These are phyloP conservation scores for Ooceraea biroi DNA, from an alignment of 1,140 invertebrate species.

Conservation along the genomic window DNA sequence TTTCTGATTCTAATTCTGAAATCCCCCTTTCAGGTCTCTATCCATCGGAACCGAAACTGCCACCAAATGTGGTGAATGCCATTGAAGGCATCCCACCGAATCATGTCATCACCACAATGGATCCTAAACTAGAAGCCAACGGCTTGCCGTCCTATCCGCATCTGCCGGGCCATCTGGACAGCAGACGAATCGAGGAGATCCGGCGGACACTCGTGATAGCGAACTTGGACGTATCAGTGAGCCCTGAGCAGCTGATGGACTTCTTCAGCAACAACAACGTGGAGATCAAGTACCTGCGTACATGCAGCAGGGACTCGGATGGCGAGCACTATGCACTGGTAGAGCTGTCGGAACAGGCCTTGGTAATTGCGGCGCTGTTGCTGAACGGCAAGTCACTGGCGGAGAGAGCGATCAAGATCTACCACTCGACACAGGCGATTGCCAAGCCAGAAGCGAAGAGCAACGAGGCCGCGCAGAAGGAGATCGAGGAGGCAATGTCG, in stretches of 20 bases:
- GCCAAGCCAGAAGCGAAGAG: slow-evolving; percentile 97
- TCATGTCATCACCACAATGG: slow-evolving; percentile 94
- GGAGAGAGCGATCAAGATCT: slow-evolving; percentile 88
- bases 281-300: slow-evolving; percentile 98
- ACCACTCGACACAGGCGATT: slow-evolving; percentile 96
- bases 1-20: background rate
- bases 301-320: slow-evolving; percentile 94
- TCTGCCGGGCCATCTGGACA: slow-evolving; percentile 95
- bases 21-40: slow-evolving; percentile 87
- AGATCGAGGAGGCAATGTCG: slow-evolving; percentile 99
- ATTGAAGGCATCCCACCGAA: slow-evolving; percentile 94
- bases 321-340: slow-evolving; percentile 93
- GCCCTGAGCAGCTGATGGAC: slow-evolving; percentile 92
- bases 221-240: slow-evolving; percentile 89
- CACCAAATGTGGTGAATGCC: slow-evolving; percentile 95
- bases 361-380: slow-evolving; percentile 95
- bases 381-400: slow-evolving; percentile 90
- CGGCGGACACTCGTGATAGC: slow-evolving; percentile 95
- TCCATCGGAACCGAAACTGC: slow-evolving; percentile 94
- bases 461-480: slow-evolving; percentile 96
- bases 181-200: slow-evolving; percentile 98
- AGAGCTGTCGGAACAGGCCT: slow-evolving; percentile 97
- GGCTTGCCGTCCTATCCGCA: slow-evolving; percentile 97
- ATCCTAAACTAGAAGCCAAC: slow-evolving; percentile 94
- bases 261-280: slow-evolving; percentile 94